Percentiles rank a stretch among this genome's conserved stretches.
phyloP scores from a whole-genome alignment of 2,797 vertebrate genomes.

The Petrocephalus schoutedeni region DNA sequence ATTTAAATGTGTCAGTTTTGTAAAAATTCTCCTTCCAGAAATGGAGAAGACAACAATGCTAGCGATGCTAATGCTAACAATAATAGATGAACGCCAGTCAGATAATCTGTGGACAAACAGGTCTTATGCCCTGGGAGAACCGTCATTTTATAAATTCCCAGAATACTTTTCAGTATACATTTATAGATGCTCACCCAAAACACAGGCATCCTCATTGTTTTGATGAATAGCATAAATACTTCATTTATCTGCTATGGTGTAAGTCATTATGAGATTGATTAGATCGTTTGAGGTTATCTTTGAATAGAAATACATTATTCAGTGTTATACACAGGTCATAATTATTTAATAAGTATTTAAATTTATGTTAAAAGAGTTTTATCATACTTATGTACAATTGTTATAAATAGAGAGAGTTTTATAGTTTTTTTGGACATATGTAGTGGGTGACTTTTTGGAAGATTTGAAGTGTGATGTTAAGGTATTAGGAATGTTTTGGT shows the following conservation, averaged over 20 bases:
- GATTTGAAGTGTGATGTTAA: slow-evolving; percentile 24
- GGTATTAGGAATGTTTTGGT: slow-evolving; percentile 33
- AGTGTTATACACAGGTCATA: background rate
- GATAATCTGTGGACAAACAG: background rate
- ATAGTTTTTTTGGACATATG: slow-evolving; percentile 8
- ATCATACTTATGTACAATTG: background rate
- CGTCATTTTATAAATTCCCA: background rate
- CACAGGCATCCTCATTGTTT: background rate
- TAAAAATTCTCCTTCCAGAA: background rate
- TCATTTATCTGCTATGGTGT: background rate
- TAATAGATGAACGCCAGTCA: background rate
- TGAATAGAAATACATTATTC: slow-evolving; percentile 24
- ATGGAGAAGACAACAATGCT: background rate
- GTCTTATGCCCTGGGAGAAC: background rate
- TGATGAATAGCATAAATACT: background rate
- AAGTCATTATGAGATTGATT: slow-evolving; percentile 24
- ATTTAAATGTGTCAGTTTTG: background rate
- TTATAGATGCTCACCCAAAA: background rate
- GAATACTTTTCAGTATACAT: background rate
- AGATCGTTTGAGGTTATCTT: slow-evolving; percentile 22
- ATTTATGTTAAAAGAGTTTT: background rate
- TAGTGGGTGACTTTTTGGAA: background rate
- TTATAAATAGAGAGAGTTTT: background rate
- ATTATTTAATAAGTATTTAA: slow-evolving; percentile 18
- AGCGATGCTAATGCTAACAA: background rate